Conservation (phyloP, 2,888 invertebrate species). For the Lasius platythorax region DNA sequence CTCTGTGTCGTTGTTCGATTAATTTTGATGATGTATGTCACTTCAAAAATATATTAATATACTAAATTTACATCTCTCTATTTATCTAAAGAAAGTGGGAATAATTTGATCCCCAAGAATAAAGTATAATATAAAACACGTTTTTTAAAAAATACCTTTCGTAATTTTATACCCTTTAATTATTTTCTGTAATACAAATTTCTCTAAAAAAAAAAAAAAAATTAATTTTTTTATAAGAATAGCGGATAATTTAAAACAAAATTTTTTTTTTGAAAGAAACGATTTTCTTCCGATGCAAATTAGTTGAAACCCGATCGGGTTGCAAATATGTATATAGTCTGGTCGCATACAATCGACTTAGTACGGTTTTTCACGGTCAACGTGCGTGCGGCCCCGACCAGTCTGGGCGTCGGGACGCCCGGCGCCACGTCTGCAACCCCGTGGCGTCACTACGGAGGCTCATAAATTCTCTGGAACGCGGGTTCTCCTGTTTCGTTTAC, state of each 20-base stretch:
- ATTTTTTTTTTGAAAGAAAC: neutral
- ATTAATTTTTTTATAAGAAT: neutral
- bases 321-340: neutral
- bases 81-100: neutral
- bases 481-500: constrained; percentile 69
- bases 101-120: neutral
- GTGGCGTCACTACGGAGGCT: constrained; percentile 55
- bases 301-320: constrained; percentile 27
- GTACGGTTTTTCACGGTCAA: constrained; percentile 81
- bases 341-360: neutral
- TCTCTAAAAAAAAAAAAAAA: neutral
- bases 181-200: neutral
- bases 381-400: constrained; percentile 82
- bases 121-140: neutral
- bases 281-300: neutral
- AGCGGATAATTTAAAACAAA: neutral
- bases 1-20: neutral
- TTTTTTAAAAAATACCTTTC: neutral
- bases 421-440: constrained; percentile 79
- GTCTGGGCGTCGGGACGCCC: constrained; percentile 83
- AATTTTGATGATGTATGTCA: neutral
- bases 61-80: neutral
- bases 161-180: neutral
- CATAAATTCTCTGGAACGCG: constrained; percentile 71
- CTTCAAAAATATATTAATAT: neutral